Base-by-base conservation (phyloP, 2,888 invertebrate species). In the Epistrophella euchroma region DNA sequence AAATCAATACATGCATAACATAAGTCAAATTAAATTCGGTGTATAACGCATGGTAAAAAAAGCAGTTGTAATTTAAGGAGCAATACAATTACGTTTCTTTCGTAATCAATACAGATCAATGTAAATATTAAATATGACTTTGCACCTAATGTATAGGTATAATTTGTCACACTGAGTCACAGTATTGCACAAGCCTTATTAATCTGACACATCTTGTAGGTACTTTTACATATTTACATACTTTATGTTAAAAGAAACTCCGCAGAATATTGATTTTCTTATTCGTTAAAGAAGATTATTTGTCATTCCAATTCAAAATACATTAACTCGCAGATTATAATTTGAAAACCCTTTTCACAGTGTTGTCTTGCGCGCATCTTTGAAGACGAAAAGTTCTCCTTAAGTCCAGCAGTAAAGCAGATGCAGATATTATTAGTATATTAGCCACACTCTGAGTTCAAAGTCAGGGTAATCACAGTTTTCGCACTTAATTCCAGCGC, bases 401-500 rank as follows among this genome's bases (percentile, higher is more conserved):
- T 11, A 15, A 17, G 47, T 32, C 32, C 68, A 58, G 43, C 47
- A 52, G 60, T 19, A 25, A 22, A 56, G 10, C 70, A 5, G 6
- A 2, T 45, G 58, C 28, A 45, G 72, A 71, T 71, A 56, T 50
- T 19, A 47, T 7, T 9, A 2, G 3, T 19, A 15, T 22, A 13
- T 43, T 19, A 52, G 55, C 55, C 37, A 52, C 37, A 35, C 43
- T 25, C 13, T 25, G 28, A 3, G 4, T 19, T 40, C n/a, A 6
- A 40, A 22, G 37, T 11, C 19, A 50, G 17, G 52, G 17, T 81
- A 77, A 82, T 82, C 72, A 56, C 64, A 71, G 40, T 79, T 79
- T 84, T 84, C 83, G 79, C 83, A 84, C 79, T 84, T 79, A 78
- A 84, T 84, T 58, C 58, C 43, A 71, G 22, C 22, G 70, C 64